A percentile compares a stretch with the other conserved stretches of the same genome.
These are phyloP conservation scores for Anoplophora glabripennis DNA, from an alignment of 1,140 invertebrate species.

Conservation along the genomic window DNA sequence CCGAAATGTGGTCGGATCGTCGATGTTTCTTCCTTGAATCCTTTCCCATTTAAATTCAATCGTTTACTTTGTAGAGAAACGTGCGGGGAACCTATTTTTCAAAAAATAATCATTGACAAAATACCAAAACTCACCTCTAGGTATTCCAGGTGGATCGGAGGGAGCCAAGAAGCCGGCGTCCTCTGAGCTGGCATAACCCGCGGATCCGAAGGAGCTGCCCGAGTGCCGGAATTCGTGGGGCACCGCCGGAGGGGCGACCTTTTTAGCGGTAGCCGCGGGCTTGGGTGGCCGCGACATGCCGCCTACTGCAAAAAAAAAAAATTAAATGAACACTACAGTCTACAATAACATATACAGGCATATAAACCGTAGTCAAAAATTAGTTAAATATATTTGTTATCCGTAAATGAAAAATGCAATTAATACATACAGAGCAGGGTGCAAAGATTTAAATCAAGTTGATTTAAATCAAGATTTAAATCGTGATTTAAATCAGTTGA, in stretches of 20 bases:
- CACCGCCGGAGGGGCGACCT: constrained; percentile 78
- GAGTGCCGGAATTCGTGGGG: constrained; percentile 75
- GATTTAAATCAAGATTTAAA: no score
- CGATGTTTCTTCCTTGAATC: no score
- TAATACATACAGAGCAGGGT: no score
- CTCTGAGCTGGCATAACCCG: constrained; percentile 69
- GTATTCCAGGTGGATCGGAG: constrained; percentile 43
- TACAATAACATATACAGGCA: background rate
- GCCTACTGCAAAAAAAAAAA: constrained; percentile 44
- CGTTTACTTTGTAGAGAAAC: no score
- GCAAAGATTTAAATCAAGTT: no score
- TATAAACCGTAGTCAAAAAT: no score
- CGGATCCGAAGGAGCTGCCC: constrained; percentile 69
- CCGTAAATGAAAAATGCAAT: no score
- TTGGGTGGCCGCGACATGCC: constrained; percentile 77
- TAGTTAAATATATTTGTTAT: no score
- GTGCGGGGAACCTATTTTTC: background rate
- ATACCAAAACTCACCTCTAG: constrained; percentile 41
- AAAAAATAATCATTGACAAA: background rate
- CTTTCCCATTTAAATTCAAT: no score
- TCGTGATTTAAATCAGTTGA: no score
- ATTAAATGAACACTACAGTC: constrained; percentile 17
- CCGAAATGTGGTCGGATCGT: no score
- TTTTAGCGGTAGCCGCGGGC: constrained; percentile 73
- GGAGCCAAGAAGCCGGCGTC: constrained; percentile 45